Percentiles rank a stretch among this genome's conserved stretches.
These are phyloP conservation scores for Pachyrhynchus sulphureomaculatus DNA, from an alignment of 1,140 invertebrate species.

Conservation along the genomic window DNA sequence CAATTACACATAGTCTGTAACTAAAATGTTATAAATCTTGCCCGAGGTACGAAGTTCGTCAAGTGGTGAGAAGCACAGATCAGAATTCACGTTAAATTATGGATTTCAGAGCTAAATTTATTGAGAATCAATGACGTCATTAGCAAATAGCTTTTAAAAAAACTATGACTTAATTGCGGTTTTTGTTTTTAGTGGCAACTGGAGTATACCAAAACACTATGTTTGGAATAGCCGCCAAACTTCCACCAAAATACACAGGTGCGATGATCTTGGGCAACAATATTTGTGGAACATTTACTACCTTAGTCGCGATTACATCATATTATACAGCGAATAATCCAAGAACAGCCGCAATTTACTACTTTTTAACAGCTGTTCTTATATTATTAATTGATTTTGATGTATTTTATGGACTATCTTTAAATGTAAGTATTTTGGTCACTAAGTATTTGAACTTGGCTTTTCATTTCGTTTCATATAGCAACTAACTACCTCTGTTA, in stretches of 20 bases:
- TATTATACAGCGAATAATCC: constrained; percentile 70
- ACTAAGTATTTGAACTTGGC: constrained; percentile 31
- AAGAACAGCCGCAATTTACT: constrained; percentile 91
- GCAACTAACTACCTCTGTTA: too few species aligned
- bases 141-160: too few species aligned
- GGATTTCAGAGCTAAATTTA: too few species aligned
- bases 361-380: constrained; percentile 94
- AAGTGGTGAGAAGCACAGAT: too few species aligned
- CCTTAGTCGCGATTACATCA: constrained; percentile 77
- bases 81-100: too few species aligned
- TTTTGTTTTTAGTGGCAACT: constrained; percentile 82
- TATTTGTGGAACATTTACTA: constrained; percentile 89
- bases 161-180: too few species aligned
- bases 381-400: constrained; percentile 91
- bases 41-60: too few species aligned
- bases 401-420: constrained; percentile 91
- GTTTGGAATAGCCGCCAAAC: constrained; percentile 90
- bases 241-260: constrained; percentile 92
- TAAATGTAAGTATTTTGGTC: constrained; percentile 73
- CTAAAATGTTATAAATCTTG: too few species aligned
- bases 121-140: too few species aligned
- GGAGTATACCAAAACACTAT: constrained; percentile 98
- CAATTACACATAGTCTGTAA: too few species aligned
- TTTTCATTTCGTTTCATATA: not conserved
- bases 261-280: constrained; percentile 94